Percentiles rank a stretch among this genome's conserved stretches.
Evolutionary conservation across 2,888 invertebrate species (phyloP).

Genomic region (Ophion ventricosus): DNA sequence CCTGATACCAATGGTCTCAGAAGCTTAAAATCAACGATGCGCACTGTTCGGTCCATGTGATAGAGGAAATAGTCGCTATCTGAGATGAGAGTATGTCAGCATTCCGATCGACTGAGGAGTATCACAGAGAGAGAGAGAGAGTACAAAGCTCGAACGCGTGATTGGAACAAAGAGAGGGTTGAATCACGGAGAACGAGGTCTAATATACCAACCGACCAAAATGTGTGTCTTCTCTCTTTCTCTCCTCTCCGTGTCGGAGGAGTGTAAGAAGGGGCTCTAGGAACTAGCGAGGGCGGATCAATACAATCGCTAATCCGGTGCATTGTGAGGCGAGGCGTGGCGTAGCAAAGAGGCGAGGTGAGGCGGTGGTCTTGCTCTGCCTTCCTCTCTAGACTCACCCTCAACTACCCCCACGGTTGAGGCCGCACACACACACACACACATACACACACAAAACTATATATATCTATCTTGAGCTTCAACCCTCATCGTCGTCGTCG

Average conservation of each 20-base stretch:
- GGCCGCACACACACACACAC: conserved; percentile 40
- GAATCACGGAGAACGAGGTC: conserved; percentile 53
- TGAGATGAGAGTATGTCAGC: not conserved
- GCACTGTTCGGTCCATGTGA: not conserved
- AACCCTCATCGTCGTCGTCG: conserved; percentile 60
- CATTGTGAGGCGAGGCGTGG: conserved; percentile 83
- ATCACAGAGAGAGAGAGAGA: not conserved
- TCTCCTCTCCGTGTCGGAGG: conserved; percentile 36
- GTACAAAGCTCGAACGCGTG: conserved; percentile 64
- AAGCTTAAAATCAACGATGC: conserved; percentile 20
- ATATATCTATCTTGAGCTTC: conserved; percentile 54
- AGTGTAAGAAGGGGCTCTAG: conserved; percentile 72
- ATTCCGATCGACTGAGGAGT: conserved; percentile 2
- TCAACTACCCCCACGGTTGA: conserved; percentile 52
- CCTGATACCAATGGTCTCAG: not conserved
- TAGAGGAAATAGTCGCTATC: conserved; percentile 7
- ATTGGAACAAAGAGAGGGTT: conserved; percentile 52
- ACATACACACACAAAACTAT: conserved; percentile 20
- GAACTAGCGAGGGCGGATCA: conserved; percentile 83
- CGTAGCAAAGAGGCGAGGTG: conserved; percentile 82
- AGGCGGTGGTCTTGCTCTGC: conserved; percentile 78
- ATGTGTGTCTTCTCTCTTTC: conserved; percentile 71
- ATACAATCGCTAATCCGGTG: conserved; percentile 83
- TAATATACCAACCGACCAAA: conserved; percentile 73
- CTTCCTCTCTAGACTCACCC: conserved; percentile 65